These are phyloP conservation scores for Forficula auricularia DNA, from an alignment of 1,140 invertebrate genomes.

Conservation along the genomic window DNA sequence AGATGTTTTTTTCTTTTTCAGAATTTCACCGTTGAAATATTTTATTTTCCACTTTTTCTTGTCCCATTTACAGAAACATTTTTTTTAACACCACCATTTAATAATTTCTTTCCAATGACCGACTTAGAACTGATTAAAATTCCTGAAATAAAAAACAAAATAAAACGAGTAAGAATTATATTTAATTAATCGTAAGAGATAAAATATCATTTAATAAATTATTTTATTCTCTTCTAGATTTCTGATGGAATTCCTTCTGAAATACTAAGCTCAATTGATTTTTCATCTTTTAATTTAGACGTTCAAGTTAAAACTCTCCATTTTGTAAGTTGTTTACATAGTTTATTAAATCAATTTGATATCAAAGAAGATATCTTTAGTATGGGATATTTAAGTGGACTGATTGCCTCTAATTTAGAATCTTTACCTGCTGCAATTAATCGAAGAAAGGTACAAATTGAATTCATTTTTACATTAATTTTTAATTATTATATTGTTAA, in stretches of 20 bases:
- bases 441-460: constrained; percentile 32
- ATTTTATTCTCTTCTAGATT: too few species aligned
- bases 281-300: constrained; percentile 7
- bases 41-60: constrained; percentile 41
- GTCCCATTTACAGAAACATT: constrained; percentile 36
- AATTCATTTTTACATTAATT: constrained; percentile 5
- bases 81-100: constrained; percentile 44
- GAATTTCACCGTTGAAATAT: constrained; percentile 36
- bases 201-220: too few species aligned
- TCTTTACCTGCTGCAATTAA: constrained; percentile 29
- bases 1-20: constrained; percentile 20
- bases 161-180: constrained; percentile 21
- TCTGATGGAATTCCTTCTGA: too few species aligned
- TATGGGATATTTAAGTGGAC: constrained; percentile 40
- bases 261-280: too few species aligned
- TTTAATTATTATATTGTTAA: constrained; percentile 4
- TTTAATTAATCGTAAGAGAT: too few species aligned
- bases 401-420: constrained; percentile 41
- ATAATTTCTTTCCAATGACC: constrained; percentile 37
- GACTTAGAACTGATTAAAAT: constrained; percentile 22
- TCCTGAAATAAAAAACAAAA: constrained; percentile 23
- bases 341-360: constrained; percentile 37
- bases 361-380: constrained; percentile 44
- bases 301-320: constrained; percentile 18
- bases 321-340: constrained; percentile 37